Percentiles rank a stretch among this genome's conserved stretches.
Conservation (phyloP, 2,888 invertebrate genomes). For the Nomada hirtipes region DNA sequence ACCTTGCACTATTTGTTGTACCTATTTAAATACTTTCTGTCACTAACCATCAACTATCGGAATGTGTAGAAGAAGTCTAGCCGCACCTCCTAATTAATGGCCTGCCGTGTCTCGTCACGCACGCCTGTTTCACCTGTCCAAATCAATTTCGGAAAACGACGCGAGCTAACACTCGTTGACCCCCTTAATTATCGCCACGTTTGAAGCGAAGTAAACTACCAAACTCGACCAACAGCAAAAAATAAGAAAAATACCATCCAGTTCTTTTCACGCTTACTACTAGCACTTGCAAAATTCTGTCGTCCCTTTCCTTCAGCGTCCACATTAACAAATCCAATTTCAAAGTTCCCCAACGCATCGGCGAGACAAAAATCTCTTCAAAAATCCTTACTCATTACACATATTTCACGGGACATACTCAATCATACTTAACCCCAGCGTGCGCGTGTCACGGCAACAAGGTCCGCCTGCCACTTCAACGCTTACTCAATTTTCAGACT, state of each 20-base stretch:
- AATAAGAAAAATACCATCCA: too few species aligned
- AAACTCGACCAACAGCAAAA: not conserved
- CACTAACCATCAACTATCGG: conserved; percentile 9
- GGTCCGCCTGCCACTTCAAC: not conserved
- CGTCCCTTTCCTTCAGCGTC: too few species aligned
- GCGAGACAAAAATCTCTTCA: too few species aligned
- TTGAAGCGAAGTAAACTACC: not conserved
- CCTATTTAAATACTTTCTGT: not conserved
- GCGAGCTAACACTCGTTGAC: conserved; percentile 25
- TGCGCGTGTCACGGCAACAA: conserved; percentile 1
- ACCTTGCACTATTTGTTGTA: not conserved
- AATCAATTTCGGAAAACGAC: conserved; percentile 15
- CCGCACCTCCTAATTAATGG: conserved; percentile 45
- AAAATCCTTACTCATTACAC: too few species aligned
- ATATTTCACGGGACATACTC: too few species aligned
- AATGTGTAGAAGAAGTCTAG: conserved; percentile 3
- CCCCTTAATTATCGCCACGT: conserved; percentile 37
- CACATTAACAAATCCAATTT: not conserved
- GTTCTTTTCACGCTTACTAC: too few species aligned
- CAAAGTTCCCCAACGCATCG: too few species aligned
- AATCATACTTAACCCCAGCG: conserved; percentile 11
- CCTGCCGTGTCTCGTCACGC: conserved; percentile 41
- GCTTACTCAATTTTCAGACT: conserved; percentile 34
- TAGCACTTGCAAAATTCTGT: not conserved
- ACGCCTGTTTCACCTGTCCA: conserved; percentile 41